Evolutionary conservation across 2,797 vertebrate genomes (phyloP).

Genomic region (Lates japonicus): DNA sequence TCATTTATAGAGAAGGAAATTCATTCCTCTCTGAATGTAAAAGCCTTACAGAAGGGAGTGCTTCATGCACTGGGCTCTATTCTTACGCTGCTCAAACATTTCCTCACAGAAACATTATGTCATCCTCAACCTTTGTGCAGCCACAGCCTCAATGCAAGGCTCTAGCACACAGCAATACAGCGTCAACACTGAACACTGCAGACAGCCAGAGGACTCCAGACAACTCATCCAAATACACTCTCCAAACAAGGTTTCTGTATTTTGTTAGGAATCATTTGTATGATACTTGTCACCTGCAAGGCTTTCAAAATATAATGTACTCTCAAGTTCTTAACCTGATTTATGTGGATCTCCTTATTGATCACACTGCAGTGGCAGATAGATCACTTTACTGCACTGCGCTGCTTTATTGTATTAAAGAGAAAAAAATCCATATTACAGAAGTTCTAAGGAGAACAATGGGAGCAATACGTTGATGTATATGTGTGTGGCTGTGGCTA

Average conservation of each 20-base stretch:
- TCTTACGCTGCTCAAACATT: slow-evolving; percentile 12
- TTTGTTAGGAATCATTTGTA: slow-evolving; percentile 45
- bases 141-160: not conserved
- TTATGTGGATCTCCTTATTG: slow-evolving; percentile 41
- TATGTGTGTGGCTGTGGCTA: not conserved
- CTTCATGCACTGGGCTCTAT: slow-evolving; percentile 22
- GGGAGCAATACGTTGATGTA: not conserved
- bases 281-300: slow-evolving; percentile 47
- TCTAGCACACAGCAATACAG: not conserved
- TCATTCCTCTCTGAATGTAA: slow-evolving; percentile 10
- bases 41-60: not conserved
- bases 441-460: slow-evolving; percentile 39
- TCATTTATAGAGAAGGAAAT: slow-evolving; percentile 14
- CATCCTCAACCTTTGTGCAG: slow-evolving; percentile 16
- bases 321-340: slow-evolving; percentile 38
- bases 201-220: not conserved
- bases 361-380: slow-evolving; percentile 25
- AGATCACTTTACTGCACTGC: slow-evolving; percentile 17
- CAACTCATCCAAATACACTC: not conserved
- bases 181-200: slow-evolving; percentile 23
- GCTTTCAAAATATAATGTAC: slow-evolving; percentile 44
- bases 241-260: slow-evolving; percentile 33
- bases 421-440: slow-evolving; percentile 10
- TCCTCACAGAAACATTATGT: slow-evolving; percentile 20
- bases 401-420: slow-evolving; percentile 40